Evolutionary conservation across 2,888 invertebrate species (phyloP).

Genomic region (Sphaerophoria rueppellii): DNA sequence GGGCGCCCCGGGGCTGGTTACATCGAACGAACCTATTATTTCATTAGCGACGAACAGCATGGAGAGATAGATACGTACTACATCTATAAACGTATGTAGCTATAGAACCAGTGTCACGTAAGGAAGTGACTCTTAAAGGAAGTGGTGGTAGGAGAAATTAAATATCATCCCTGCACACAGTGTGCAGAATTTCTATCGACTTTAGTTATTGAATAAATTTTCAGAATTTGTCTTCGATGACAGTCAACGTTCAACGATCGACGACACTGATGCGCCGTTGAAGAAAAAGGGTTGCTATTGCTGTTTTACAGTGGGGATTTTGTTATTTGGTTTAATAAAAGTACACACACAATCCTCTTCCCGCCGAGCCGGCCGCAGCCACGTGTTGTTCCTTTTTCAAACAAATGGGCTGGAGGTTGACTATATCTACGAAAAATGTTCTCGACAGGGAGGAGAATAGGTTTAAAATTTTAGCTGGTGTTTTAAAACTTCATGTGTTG

Average conservation of each 20-base stretch:
- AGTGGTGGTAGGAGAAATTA: constrained; percentile 55
- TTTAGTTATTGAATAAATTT: constrained; percentile 69
- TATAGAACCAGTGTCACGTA: constrained; percentile 53
- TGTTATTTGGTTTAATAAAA: constrained; percentile 70
- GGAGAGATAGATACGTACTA: constrained; percentile 13
- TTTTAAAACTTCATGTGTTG: constrained; percentile 50
- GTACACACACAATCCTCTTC: constrained; percentile 43
- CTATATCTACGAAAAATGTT: constrained; percentile 31
- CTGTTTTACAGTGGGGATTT: constrained; percentile 37
- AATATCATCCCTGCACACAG: constrained; percentile 38
- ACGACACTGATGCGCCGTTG: no score
- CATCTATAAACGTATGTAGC: neutral
- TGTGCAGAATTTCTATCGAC: constrained; percentile 73
- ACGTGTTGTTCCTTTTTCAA: neutral
- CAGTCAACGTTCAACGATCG: constrained; percentile 24
- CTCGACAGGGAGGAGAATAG: constrained; percentile 47
- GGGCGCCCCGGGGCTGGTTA: no score
- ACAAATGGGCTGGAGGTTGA: neutral
- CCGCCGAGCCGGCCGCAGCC: no score
- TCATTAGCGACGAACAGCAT: constrained; percentile 66
- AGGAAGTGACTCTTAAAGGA: constrained; percentile 39
- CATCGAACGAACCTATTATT: no score
- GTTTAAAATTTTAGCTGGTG: constrained; percentile 63
- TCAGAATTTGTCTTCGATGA: constrained; percentile 68
- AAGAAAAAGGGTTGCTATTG: constrained; percentile 58